Conservation (phyloP, 1,140 invertebrate genomes). For the Drosophila fuyamai region DNA sequence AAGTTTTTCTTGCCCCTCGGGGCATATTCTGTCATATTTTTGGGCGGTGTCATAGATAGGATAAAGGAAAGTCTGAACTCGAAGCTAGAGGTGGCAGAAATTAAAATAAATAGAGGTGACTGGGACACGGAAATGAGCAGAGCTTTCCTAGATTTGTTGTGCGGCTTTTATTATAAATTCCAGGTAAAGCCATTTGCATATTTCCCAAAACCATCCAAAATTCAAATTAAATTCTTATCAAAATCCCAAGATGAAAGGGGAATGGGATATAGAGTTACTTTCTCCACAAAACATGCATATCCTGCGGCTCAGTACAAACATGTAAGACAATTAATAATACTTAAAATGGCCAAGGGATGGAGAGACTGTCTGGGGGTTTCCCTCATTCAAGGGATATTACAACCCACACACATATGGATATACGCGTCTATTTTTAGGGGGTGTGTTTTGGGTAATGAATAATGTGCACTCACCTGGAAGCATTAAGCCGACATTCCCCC, state of each 20-base stretch:
- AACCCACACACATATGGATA: slow-evolving; percentile 38
- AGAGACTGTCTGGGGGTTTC: slow-evolving; percentile 2
- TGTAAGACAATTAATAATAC: slow-evolving; percentile 81
- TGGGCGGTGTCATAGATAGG: slow-evolving; percentile 31
- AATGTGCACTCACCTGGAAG: slow-evolving; percentile 79
- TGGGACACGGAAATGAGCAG: slow-evolving; percentile 3
- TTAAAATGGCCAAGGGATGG: slow-evolving; percentile 58
- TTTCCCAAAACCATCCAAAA: slow-evolving; percentile 42
- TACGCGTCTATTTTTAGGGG: slow-evolving; percentile 5
- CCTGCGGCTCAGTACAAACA: slow-evolving; percentile 64
- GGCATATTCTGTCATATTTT: slow-evolving; percentile 36
- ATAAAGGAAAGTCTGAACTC: background rate
- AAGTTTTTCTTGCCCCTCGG: slow-evolving; percentile 28
- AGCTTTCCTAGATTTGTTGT: background rate
- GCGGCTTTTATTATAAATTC: background rate
- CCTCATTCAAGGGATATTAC: slow-evolving; percentile 60
- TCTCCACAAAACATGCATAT: slow-evolving; percentile 43
- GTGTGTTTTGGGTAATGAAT: slow-evolving; percentile 65
- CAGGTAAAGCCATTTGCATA: slow-evolving; percentile 13
- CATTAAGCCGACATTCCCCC: slow-evolving; percentile 27
- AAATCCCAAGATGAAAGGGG: slow-evolving; percentile 30
- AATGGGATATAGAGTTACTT: background rate
- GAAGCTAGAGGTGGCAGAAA: slow-evolving; percentile 26
- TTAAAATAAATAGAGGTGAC: slow-evolving; percentile 17
- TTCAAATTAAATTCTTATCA: slow-evolving; percentile 68